Percentiles rank a stretch among this genome's conserved stretches.
Evolutionary conservation across 1,140 invertebrate species (phyloP).

Genomic region (Neoseiulus cucumeris): DNA sequence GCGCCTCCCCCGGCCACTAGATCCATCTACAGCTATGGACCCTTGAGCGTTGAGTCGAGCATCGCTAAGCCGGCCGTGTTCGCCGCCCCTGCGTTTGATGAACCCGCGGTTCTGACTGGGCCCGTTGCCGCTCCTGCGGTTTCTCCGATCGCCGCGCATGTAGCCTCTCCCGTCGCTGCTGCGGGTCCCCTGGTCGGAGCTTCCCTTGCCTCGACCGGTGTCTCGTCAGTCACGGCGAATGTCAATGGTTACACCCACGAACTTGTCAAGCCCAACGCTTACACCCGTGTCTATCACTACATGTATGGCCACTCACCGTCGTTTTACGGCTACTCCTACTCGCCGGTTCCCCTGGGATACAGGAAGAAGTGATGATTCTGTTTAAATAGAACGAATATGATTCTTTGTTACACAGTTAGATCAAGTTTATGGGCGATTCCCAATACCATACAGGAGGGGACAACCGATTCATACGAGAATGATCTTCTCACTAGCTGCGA

Average conservation of each 20-base stretch:
- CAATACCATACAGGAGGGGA: too few relatives aligned
- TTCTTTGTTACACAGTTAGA: too few relatives aligned
- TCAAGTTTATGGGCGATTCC: too few relatives aligned
- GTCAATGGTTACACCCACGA: slow-evolving; percentile 6
- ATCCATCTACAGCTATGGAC: not conserved
- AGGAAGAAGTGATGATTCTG: not conserved
- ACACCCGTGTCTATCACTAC: not conserved
- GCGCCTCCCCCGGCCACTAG: not conserved
- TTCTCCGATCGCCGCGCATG: not conserved
- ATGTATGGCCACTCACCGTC: slow-evolving; percentile 9
- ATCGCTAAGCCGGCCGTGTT: not conserved
- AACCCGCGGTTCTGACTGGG: not conserved
- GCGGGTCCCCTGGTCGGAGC: not conserved
- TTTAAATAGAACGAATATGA: too few relatives aligned
- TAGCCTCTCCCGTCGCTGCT: not conserved
- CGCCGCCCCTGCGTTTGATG: not conserved
- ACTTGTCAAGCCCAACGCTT: not conserved
- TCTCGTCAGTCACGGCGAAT: not conserved
- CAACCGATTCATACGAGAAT: too few relatives aligned
- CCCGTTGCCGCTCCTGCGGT: not conserved
- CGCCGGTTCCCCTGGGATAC: not conserved
- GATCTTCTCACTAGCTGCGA: too few relatives aligned
- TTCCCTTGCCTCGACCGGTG: not conserved
- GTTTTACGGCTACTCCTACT: not conserved
- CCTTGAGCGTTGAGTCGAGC: not conserved